A percentile compares a stretch with the other conserved stretches of the same genome.
These are phyloP conservation scores for Pissodes strobi DNA, from an alignment of 1,140 invertebrate species.

Conservation along the genomic window DNA sequence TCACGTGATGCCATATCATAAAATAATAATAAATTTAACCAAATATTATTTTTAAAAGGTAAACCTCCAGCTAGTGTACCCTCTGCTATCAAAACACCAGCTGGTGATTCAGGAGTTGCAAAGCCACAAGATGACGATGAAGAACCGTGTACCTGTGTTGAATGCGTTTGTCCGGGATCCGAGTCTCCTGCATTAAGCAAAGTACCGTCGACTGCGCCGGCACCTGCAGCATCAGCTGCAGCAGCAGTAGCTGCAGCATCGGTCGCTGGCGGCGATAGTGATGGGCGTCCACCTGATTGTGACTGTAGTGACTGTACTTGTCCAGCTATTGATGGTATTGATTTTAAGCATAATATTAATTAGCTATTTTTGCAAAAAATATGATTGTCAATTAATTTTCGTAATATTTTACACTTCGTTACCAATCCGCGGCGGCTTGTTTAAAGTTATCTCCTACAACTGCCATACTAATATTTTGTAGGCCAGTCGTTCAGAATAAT, in stretches of 20 bases:
- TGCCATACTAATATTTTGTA: too few species aligned
- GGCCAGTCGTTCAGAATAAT: too few species aligned
- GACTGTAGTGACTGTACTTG: slow-evolving; percentile 14
- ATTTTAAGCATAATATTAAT: not conserved
- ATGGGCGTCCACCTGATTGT: slow-evolving; percentile 19
- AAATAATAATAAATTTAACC: too few species aligned
- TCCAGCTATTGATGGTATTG: slow-evolving; percentile 3
- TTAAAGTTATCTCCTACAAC: too few species aligned
- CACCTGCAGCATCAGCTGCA: not conserved
- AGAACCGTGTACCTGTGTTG: slow-evolving; percentile 18
- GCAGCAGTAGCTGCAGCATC: not conserved
- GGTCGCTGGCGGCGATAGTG: too few species aligned
- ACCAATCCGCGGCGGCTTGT: too few species aligned
- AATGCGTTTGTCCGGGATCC: slow-evolving; percentile 23
- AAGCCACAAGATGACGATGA: not conserved
- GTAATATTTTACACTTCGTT: too few species aligned
- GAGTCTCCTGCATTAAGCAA: too few species aligned
- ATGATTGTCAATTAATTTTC: not conserved
- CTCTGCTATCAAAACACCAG: not conserved
- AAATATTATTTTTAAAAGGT: too few species aligned
- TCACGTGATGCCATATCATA: too few species aligned
- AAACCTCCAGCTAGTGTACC: too few species aligned
- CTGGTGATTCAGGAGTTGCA: not conserved
- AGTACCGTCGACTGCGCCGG: not conserved
- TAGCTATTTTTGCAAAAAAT: not conserved